phyloP scores from a whole-genome alignment of 2,797 vertebrate species.

The Notamacropus eugenii region DNA sequence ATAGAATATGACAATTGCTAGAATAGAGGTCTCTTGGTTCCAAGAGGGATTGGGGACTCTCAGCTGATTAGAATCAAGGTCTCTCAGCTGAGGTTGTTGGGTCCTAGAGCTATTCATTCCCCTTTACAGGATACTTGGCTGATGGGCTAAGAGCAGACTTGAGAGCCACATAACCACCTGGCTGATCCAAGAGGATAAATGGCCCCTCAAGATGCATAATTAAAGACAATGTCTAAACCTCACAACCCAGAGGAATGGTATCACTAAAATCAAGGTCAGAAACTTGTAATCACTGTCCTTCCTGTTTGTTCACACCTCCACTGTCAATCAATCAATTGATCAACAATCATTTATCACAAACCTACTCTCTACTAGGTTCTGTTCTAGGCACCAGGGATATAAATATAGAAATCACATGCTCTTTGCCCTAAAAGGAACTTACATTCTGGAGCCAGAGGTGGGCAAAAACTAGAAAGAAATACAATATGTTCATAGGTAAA shows the following conservation, averaged over 20 bases:
- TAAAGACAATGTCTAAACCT: neutral
- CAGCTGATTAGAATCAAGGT: conserved; percentile 20
- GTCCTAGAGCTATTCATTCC: neutral
- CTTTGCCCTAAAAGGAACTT: neutral
- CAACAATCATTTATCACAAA: neutral
- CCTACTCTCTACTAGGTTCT: neutral
- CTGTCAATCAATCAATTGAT: neutral
- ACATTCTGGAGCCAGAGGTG: neutral
- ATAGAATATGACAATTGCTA: conserved; percentile 14
- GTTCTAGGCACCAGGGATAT: neutral
- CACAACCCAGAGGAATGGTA: neutral
- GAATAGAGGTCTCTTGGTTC: conserved; percentile 31
- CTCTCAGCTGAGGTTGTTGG: conserved; percentile 28
- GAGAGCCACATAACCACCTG: conserved; percentile 6
- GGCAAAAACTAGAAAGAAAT: neutral
- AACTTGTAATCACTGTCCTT: neutral
- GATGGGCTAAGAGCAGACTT: neutral
- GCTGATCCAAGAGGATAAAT: neutral
- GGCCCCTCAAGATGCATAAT: neutral
- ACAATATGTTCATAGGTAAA: neutral
- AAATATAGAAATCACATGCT: neutral
- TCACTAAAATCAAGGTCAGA: neutral
- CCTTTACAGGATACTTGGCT: neutral
- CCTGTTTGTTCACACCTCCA: neutral
- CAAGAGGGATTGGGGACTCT: neutral